Base-by-base conservation (phyloP, 2,113 vertebrate genomes). In the Apaloderma vittatum region DNA sequence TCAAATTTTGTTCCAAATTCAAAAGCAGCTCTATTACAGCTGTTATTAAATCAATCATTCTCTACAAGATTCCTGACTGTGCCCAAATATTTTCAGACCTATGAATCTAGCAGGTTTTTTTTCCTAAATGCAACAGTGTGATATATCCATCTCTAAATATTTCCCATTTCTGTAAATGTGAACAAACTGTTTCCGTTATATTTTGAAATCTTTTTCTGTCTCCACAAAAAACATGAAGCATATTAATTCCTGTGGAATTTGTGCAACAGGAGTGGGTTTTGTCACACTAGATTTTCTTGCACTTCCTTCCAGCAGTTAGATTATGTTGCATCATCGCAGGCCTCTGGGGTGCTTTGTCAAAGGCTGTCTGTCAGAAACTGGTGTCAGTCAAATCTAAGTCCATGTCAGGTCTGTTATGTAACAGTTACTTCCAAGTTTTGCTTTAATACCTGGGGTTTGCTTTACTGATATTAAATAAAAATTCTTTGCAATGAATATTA, bases 381-480 rank as follows among this genome's bases (percentile, higher is more conserved):
- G 52, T 71, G 34, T 88, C 78, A 88, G 90, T 97, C 93, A 94
- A 96, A 94, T 66, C 58, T 68, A 78, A 96, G 89, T 79, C 83
- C 91, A 24, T 86, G 46, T 77, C 8, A 88, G 27, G 79, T 75
- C 77, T 86, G 86, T 72, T 96, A 94, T 20, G 72, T 71, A 97
- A 89, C 32, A 81, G 49, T 88, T 87, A 13, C 73, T 96, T 97
- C 94, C 88, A 96, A 97, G 88, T 98, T 98, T 98, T 97, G 46
- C 94, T 98, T 97, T 97, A 96, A 98, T 98, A 98, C 79, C 94
- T 95, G 87, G 92, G 88, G 68, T 97, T 97, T 98, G 92, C 97
- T 93, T 97, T 98, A 97, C 88, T 94, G 94, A 96, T 97, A 98
- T 96, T 98, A 98, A 98, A 98, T 98, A 97, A 98, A 98, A 97